Evolutionary conservation across 2,888 invertebrate genomes (phyloP), one percentile per base, ranked within the genome.

Genomic region (Halictus quadricinctus): DNA sequence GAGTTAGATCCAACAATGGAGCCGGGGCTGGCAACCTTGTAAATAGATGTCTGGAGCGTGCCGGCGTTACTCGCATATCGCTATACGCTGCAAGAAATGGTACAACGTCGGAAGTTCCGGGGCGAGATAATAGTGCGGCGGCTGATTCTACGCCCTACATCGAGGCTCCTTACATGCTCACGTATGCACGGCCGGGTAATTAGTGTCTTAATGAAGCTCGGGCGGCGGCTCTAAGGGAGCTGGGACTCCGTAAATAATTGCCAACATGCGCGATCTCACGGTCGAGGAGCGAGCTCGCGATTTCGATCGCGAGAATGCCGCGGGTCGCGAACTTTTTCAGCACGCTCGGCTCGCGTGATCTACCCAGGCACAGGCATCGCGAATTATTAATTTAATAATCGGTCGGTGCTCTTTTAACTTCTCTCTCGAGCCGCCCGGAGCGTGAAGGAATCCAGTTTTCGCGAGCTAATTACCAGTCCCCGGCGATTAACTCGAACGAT

Each of bases 31-130:
- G 90, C 89, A 91, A 89, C 83, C 91, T 91, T 92, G 93, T 92
- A 92, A 92, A 93, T 91, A 92, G 91, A 93, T 92, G 92, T 92
- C 89, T 90, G 90, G 85, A 86, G 87, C 91, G 91, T 92, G 91
- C 91, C 87, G 85, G 87, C 84, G 86, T 85, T 87, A 76, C 80
- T 72, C 79, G 72, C 85, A 79, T 82, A 87, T 81, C 75, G 76
- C 74, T 84, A 73, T 81, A 88, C 60, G 54, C 73, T 76, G 82
- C 84, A 80, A 82, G 89, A 81, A 87, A 76, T 88, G 88, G 80
- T 87, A 88, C 87, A 88, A 84, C 86, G 90, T 87, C 79, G 87
- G 86, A 90, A 89, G 88, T 92, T 91, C 80, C 50, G 84, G 77
- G 78, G 70, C 75, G 76, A 87, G 88, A 69, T 85, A 84, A 50